phyloP scores from a whole-genome alignment of 2,113 vertebrate genomes.

The Pithys albifrons region DNA sequence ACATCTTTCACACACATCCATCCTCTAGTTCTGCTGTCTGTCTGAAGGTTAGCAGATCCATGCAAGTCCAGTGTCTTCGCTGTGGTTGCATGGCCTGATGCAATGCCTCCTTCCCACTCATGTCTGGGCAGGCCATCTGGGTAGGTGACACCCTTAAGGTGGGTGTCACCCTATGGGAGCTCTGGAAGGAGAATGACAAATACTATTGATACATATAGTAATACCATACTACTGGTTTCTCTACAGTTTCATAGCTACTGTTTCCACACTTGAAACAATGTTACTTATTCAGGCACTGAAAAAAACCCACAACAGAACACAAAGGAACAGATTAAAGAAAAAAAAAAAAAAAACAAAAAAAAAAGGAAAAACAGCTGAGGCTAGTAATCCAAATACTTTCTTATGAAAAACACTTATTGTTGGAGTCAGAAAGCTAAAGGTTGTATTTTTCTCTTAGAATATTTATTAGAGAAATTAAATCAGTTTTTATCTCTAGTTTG shows the following conservation, averaged over 20 bases:
- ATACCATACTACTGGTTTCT: background rate
- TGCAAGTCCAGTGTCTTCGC: background rate
- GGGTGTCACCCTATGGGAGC: background rate
- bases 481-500: conserved; percentile 28
- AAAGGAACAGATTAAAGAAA: conserved; percentile 6
- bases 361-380: background rate
- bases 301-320: background rate
- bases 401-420: conserved; percentile 13
- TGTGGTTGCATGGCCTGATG: background rate
- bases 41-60: background rate
- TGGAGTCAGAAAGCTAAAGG: conserved; percentile 27
- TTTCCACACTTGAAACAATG: background rate
- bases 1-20: accelerated
- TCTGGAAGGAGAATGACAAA: background rate
- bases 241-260: background rate
- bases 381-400: background rate
- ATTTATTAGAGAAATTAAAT: conserved; percentile 41
- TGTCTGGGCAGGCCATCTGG: accelerated
- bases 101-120: background rate
- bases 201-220: background rate
- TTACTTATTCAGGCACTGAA: background rate
- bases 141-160: background rate
- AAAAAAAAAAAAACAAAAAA: background rate
- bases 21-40: background rate
- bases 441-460: conserved; percentile 17